phyloP scores from a whole-genome alignment of 1,140 invertebrate genomes.

The Spodoptera litura region DNA sequence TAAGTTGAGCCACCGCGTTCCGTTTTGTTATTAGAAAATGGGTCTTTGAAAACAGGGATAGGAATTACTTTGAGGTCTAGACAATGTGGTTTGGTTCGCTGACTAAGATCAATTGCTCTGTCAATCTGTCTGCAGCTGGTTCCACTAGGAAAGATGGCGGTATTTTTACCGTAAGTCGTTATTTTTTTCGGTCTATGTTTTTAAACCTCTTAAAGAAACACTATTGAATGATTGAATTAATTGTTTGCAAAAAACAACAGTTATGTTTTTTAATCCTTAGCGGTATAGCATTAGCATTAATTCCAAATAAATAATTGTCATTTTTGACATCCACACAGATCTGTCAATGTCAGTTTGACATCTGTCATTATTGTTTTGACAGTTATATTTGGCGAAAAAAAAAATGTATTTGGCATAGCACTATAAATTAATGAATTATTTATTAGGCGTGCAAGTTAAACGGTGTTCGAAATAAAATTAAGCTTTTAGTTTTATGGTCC shows the following conservation, averaged over 20 bases:
- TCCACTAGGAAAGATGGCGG: slow-evolving; percentile 19
- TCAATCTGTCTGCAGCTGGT: slow-evolving; percentile 38
- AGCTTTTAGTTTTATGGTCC: no score
- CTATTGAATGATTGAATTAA: not conserved
- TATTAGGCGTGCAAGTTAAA: no score
- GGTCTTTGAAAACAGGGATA: not conserved
- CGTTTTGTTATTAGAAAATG: slow-evolving; percentile 7
- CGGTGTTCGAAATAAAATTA: no score
- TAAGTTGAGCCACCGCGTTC: slow-evolving; percentile 11
- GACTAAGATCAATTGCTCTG: slow-evolving; percentile 47
- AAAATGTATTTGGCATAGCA: not conserved
- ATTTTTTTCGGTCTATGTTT: slow-evolving; percentile 10
- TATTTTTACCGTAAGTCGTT: slow-evolving; percentile 20
- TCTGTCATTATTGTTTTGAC: slow-evolving; percentile 2
- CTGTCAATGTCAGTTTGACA: slow-evolving; percentile 25
- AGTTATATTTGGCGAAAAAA: not conserved
- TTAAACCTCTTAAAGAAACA: not conserved
- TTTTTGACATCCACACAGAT: not conserved
- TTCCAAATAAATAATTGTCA: not conserved
- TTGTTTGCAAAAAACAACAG: not conserved
- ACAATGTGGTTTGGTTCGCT: slow-evolving; percentile 32
- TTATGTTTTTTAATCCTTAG: not conserved
- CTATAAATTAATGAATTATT: no score
- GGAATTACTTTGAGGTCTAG: slow-evolving; percentile 27
- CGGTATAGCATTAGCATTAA: not conserved